These are phyloP conservation scores for Hypothenemus hampei DNA, from an alignment of 1,140 invertebrate genomes.

Conservation along the genomic window DNA sequence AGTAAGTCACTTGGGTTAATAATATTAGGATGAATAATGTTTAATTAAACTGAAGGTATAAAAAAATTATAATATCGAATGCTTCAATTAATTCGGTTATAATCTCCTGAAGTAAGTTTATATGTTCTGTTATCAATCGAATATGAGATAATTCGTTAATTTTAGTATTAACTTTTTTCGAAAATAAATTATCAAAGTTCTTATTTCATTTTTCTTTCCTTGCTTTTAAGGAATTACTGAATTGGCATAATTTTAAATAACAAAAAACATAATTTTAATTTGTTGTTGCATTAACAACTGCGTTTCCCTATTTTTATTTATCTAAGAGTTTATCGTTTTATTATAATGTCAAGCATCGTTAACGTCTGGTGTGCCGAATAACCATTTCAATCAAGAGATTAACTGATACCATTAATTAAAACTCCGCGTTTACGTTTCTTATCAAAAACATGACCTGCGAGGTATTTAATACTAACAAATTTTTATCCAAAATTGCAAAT, in stretches of 20 bases:
- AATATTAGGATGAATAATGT: conserved; percentile 23
- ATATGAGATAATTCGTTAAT: background rate
- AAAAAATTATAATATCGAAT: conserved; percentile 14
- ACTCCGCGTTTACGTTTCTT: conserved; percentile 24
- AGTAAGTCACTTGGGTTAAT: conserved; percentile 9
- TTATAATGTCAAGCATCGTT: conserved; percentile 36
- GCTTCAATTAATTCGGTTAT: conserved; percentile 21
- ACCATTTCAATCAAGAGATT: conserved; percentile 40
- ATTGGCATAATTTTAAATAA: background rate
- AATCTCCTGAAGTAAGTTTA: conserved; percentile 11
- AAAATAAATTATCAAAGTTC: conserved; percentile 1
- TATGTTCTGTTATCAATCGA: background rate
- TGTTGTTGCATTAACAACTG: conserved; percentile 29
- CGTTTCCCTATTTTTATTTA: conserved; percentile 11
- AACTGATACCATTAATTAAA: conserved; percentile 35
- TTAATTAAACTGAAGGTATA: conserved; percentile 25
- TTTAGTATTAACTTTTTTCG: background rate
- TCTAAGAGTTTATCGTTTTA: conserved; percentile 29
- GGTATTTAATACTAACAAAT: conserved; percentile 22
- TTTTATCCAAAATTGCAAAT: conserved; percentile 2
- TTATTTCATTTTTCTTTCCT: background rate
- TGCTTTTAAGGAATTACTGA: background rate
- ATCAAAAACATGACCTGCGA: conserved; percentile 17
- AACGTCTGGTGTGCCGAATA: conserved; percentile 38
- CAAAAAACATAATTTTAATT: conserved; percentile 13